Evolutionary conservation across 92 coral and sea anemone genomes (phyloP).

Genomic region (Blastomussa wellsi): DNA sequence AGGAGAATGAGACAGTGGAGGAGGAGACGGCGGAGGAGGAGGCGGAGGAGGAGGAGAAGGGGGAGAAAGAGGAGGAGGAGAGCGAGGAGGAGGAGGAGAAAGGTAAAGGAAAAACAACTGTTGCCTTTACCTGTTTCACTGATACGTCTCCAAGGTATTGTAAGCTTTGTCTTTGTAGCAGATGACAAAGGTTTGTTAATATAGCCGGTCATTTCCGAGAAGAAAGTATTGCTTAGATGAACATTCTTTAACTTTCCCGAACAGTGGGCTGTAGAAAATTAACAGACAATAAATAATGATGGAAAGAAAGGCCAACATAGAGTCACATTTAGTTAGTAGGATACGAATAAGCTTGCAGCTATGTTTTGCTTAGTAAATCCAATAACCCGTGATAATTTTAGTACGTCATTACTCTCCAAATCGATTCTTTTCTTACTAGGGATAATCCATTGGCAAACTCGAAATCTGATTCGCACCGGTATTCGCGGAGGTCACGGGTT

Average conservation of each 20-base stretch:
- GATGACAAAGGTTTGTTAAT: conserved; percentile 53
- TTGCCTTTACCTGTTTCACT: conserved; percentile 31
- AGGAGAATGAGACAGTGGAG: background rate
- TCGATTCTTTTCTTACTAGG: background rate
- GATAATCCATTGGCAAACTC: background rate
- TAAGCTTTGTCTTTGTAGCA: conserved; percentile 24
- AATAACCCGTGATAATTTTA: background rate
- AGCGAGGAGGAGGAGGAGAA: background rate
- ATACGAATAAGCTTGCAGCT: background rate
- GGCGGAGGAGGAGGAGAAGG: background rate
- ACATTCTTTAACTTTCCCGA: conserved; percentile 70
- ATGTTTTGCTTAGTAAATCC: background rate
- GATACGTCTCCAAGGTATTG: conserved; percentile 35
- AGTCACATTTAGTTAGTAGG: background rate
- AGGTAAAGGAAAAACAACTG: background rate
- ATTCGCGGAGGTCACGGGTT: too few species aligned
- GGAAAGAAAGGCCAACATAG: background rate
- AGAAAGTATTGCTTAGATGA: conserved; percentile 58
- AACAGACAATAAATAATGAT: background rate
- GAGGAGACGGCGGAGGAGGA: background rate
- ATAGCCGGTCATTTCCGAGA: conserved; percentile 75
- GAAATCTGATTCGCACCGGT: too few species aligned
- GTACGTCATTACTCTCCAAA: background rate
- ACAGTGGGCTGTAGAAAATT: conserved; percentile 69
- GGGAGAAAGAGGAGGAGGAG: background rate